phyloP scores from a whole-genome alignment of 2,113 vertebrate genomes.

The Sylvicapra grimmia region DNA sequence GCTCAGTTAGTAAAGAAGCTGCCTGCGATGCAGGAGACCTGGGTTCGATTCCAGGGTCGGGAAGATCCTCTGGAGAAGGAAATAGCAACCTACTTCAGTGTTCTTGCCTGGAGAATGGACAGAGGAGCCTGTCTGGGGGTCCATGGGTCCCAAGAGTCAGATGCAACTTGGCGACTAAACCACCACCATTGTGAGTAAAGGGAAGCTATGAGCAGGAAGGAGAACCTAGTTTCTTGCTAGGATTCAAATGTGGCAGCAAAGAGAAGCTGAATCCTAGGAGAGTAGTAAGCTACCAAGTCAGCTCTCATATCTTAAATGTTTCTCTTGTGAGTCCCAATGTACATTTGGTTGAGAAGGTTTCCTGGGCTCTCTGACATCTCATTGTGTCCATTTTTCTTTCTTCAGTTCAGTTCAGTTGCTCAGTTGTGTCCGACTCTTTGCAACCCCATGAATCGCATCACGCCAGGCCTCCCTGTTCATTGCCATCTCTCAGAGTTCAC shows the following conservation, averaged over 20 bases:
- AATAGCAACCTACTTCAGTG: not conserved
- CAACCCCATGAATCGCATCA: no score
- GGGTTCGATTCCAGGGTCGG: rapidly evolving
- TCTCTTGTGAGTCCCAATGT: not conserved
- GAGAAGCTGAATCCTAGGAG: not conserved
- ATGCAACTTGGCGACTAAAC: not conserved
- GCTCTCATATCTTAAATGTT: not conserved
- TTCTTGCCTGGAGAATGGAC: not conserved
- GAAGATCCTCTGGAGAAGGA: not conserved
- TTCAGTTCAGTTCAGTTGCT: not conserved
- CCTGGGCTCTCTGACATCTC: not conserved
- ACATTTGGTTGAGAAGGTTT: not conserved
- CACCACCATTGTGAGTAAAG: not conserved
- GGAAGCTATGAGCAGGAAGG: not conserved
- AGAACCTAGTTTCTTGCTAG: not conserved
- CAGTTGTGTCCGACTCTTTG: no score
- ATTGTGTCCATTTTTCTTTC: not conserved
- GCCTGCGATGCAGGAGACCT: not conserved
- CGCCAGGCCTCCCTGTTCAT: no score
- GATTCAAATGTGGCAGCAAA: not conserved
- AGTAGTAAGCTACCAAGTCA: not conserved
- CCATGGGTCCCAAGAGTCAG: not conserved
- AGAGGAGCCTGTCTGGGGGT: not conserved
- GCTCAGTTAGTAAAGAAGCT: not conserved
- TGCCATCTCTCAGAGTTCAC: no score